A percentile compares a stretch with the other conserved stretches of the same genome.
These are phyloP conservation scores for Acridotheres tristis DNA, from an alignment of 2,797 vertebrate species.

Conservation along the genomic window DNA sequence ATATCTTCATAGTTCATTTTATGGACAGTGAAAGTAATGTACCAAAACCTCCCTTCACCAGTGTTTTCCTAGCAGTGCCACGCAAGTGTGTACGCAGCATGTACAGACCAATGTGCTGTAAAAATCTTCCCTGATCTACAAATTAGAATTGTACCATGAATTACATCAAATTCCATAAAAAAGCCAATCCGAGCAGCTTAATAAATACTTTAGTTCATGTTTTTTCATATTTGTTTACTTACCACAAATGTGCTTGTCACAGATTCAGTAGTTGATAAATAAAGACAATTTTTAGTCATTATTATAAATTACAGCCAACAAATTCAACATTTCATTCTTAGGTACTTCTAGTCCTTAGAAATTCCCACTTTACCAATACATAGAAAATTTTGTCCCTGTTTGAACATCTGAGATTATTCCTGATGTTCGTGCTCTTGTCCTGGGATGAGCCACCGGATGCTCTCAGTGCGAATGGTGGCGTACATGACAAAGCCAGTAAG, in stretches of 20 bases:
- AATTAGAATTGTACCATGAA: neutral
- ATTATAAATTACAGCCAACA: neutral
- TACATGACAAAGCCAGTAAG: conserved; percentile 88
- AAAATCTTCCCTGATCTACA: neutral
- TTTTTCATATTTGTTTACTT: neutral
- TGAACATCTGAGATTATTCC: conserved; percentile 75
- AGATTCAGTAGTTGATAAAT: neutral
- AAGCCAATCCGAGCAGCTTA: neutral
- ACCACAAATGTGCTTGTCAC: neutral
- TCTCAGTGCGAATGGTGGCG: conserved; percentile 89
- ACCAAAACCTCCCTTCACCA: neutral
- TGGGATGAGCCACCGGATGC: conserved; percentile 93
- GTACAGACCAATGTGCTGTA: neutral
- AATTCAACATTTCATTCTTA: neutral
- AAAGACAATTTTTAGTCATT: conserved; percentile 22
- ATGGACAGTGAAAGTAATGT: neutral
- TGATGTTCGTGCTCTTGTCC: conserved; percentile 96
- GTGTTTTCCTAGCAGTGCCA: neutral
- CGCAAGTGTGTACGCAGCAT: rapidly evolving
- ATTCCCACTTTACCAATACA: neutral
- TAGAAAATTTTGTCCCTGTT: neutral
- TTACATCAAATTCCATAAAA: neutral
- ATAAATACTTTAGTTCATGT: neutral
- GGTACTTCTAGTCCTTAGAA: neutral
- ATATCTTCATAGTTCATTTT: neutral